These are phyloP conservation scores for Trachelipus rathkii DNA, from an alignment of 1,140 invertebrate species.

Conservation along the genomic window DNA sequence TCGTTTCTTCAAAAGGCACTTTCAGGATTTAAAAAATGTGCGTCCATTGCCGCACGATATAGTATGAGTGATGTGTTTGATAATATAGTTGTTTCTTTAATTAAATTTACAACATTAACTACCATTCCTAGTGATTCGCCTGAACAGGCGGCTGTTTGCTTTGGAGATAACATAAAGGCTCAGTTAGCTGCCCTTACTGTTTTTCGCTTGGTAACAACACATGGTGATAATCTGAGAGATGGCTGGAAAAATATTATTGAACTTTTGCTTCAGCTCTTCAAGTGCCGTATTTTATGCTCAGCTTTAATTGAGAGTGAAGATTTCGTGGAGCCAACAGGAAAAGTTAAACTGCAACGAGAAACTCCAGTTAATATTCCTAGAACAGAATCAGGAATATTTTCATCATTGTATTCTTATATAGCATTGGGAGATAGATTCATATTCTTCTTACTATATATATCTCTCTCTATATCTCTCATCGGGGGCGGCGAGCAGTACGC, in stretches of 20 bases:
- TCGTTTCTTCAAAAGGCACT: constrained; percentile 64
- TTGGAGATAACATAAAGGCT: constrained; percentile 75
- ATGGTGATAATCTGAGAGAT: constrained; percentile 86
- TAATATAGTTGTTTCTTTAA: constrained; percentile 86
- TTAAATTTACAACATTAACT: constrained; percentile 80
- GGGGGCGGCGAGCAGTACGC: too few relatives aligned
- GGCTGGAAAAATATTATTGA: constrained; percentile 95
- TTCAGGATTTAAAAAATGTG: constrained; percentile 77
- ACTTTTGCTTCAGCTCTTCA: constrained; percentile 79
- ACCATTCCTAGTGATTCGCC: constrained; percentile 52
- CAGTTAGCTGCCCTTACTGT: constrained; percentile 75
- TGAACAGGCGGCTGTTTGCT: constrained; percentile 60
- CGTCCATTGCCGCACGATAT: constrained; percentile 84
- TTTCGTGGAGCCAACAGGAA: constrained; percentile 79
- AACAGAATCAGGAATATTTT: constrained; percentile 65
- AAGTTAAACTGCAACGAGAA: constrained; percentile 73
- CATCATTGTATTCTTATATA: constrained; percentile 85
- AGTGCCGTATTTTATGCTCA: constrained; percentile 77
- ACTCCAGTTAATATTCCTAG: constrained; percentile 54
- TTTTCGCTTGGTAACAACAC: constrained; percentile 78
- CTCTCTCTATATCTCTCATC: too few relatives aligned
- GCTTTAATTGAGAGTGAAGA: constrained; percentile 76
- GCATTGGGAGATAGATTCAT: constrained; percentile 63
- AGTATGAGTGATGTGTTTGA: constrained; percentile 85
- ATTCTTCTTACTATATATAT: too few relatives aligned